Evolutionary conservation across 2,888 invertebrate genomes (phyloP).

Genomic region (Sturmia bella): DNA sequence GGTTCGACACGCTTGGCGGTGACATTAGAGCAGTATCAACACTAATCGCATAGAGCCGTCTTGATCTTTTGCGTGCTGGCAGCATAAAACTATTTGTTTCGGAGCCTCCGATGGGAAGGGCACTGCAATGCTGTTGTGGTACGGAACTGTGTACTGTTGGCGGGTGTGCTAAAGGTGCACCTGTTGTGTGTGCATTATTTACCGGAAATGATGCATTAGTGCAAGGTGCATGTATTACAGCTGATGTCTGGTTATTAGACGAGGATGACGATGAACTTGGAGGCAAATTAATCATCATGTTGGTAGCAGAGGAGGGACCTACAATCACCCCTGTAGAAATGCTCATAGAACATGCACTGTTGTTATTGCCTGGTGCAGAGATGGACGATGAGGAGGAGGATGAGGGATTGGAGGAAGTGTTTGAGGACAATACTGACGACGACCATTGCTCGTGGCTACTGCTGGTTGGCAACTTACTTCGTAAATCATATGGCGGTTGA

Average conservation of each 20-base stretch:
- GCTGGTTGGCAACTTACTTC: conserved; percentile 86
- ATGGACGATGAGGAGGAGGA: conserved; percentile 52
- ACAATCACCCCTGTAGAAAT: conserved; percentile 68
- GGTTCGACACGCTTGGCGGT: conserved; percentile 68
- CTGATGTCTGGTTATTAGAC: conserved; percentile 71
- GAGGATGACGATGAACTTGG: conserved; percentile 66
- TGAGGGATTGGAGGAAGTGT: conserved; percentile 74
- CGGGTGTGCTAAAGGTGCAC: conserved; percentile 78
- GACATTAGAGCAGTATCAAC: conserved; percentile 73
- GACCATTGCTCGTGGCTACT: conserved; percentile 80
- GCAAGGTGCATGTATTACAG: conserved; percentile 78
- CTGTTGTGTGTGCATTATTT: conserved; percentile 78
- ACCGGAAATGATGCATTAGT: conserved; percentile 79
- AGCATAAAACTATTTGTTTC: conserved; percentile 84
- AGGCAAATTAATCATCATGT: conserved; percentile 43
- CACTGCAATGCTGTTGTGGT: conserved; percentile 79
- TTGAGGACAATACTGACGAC: conserved; percentile 82
- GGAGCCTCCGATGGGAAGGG: conserved; percentile 77
- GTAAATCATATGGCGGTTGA: conserved; percentile 94
- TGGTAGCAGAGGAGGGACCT: conserved; percentile 71
- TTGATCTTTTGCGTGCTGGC: conserved; percentile 92
- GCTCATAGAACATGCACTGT: conserved; percentile 78
- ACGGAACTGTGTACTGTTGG: conserved; percentile 79
- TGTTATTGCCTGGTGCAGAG: conserved; percentile 82
- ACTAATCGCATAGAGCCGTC: conserved; percentile 82